Evolutionary conservation across 2,797 vertebrate genomes (phyloP).

Genomic region (Leptatherina wallacei): DNA sequence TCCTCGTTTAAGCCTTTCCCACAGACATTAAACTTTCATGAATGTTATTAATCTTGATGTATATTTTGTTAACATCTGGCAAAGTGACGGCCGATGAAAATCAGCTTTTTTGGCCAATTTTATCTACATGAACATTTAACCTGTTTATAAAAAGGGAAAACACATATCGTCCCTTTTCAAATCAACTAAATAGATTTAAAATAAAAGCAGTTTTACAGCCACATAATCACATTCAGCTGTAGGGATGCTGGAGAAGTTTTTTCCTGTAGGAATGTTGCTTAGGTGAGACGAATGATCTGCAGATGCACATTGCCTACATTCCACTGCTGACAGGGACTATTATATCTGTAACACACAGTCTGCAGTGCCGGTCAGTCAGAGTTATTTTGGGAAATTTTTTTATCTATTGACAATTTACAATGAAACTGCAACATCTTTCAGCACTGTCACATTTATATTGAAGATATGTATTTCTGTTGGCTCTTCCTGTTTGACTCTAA

Average conservation of each 20-base stretch:
- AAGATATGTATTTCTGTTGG: too few species aligned
- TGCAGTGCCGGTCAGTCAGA: conserved; percentile 8
- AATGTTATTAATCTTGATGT: neutral
- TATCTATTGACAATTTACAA: neutral
- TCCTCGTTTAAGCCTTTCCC: neutral
- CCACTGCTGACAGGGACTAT: conserved; percentile 10
- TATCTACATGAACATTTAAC: too few species aligned
- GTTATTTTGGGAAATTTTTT: conserved; percentile 3
- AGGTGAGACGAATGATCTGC: conserved; percentile 20
- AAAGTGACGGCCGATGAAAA: too few species aligned
- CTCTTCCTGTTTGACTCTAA: too few species aligned
- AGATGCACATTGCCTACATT: conserved; percentile 47
- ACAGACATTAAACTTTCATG: neutral
- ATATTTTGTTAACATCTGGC: too few species aligned
- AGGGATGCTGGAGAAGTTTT: neutral
- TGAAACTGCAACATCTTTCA: neutral
- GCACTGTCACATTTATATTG: too few species aligned
- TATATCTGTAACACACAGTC: conserved; percentile 10
- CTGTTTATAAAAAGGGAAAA: too few species aligned
- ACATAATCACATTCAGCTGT: neutral
- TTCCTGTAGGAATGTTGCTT: conserved; percentile 31
- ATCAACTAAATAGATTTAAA: too few species aligned
- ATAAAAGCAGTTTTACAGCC: too few species aligned
- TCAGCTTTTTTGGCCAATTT: too few species aligned
- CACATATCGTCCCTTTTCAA: too few species aligned